These are phyloP conservation scores for Ecliptopera silaceata DNA, from an alignment of 2,888 invertebrate genomes.

Conservation along the genomic window DNA sequence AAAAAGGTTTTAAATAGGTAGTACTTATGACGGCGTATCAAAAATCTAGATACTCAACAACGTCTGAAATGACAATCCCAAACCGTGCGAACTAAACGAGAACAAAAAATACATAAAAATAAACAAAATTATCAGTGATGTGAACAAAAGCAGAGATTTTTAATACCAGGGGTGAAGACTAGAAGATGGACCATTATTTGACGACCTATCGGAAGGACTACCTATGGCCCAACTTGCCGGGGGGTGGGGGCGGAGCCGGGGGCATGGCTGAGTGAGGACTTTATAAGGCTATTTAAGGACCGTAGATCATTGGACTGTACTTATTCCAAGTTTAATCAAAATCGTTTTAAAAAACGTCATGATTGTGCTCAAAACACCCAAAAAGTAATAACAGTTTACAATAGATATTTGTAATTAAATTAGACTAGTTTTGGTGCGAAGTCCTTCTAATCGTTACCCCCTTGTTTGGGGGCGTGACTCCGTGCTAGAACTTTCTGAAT, in stretches of 20 bases:
- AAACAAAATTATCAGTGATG: constrained; percentile 29
- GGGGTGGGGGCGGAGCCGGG: constrained; percentile 38
- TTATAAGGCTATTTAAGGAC: too few species aligned
- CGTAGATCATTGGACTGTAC: too few species aligned
- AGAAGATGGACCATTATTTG: constrained; percentile 83
- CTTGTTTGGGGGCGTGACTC: too few species aligned
- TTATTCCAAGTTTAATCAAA: too few species aligned
- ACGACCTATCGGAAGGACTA: constrained; percentile 86
- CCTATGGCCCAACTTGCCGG: constrained; percentile 82
- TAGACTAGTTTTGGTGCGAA: too few species aligned
- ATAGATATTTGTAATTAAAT: too few species aligned
- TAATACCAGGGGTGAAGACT: constrained; percentile 37
- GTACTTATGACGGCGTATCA: too few species aligned
- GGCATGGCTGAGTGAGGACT: constrained; percentile 26
- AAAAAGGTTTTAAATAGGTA: too few species aligned
- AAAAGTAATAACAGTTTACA: not conserved
- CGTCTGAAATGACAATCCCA: constrained; percentile 18
- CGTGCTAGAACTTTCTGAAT: too few species aligned
- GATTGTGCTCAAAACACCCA: not conserved
- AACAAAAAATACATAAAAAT: constrained; percentile 5
- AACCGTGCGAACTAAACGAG: constrained; percentile 2
- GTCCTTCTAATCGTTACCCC: too few species aligned
- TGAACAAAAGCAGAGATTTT: constrained; percentile 25
- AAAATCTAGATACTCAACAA: constrained; percentile 2
- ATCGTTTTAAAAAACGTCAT: too few species aligned